Evolutionary conservation across 1,140 invertebrate species (phyloP).

Genomic region (Zaprionus taronus): DNA sequence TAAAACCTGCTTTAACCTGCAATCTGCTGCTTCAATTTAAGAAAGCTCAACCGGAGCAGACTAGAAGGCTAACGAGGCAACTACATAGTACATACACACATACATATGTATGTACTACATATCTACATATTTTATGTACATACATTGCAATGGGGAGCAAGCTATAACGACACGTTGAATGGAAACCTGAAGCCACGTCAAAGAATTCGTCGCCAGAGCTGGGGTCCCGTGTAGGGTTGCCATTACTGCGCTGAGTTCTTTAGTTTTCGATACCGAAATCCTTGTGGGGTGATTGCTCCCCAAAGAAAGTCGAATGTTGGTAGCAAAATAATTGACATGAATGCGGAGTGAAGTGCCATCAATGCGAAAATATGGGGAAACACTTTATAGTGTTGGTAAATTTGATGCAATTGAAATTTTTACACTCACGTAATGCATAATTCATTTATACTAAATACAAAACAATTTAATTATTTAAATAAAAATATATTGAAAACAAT

Average conservation of each 20-base stretch:
- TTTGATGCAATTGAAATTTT: background rate
- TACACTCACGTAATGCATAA: background rate
- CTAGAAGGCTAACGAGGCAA: constrained; percentile 19
- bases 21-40: constrained; percentile 26
- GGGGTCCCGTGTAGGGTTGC: background rate
- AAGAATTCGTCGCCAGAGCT: constrained; percentile 20
- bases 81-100: background rate
- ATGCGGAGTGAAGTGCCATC: constrained; percentile 27
- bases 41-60: constrained; percentile 10
- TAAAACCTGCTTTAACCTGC: constrained; percentile 2
- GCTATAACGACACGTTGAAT: constrained; percentile 6
- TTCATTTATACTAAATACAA: too few relatives aligned
- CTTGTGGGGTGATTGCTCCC: constrained; percentile 10
- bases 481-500: background rate
- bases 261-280: background rate
- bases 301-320: constrained; percentile 52
- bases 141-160: background rate
- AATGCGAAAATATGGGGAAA: background rate
- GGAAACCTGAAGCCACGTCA: constrained; percentile 22
- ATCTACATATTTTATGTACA: too few relatives aligned
- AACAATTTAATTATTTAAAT: background rate
- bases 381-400: background rate
- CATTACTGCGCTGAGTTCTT: background rate
- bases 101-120: too few relatives aligned
- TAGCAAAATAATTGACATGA: constrained; percentile 63